Evolutionary conservation across 2,888 invertebrate species (phyloP).

Genomic region (Lissocephala sabroskyi): DNA sequence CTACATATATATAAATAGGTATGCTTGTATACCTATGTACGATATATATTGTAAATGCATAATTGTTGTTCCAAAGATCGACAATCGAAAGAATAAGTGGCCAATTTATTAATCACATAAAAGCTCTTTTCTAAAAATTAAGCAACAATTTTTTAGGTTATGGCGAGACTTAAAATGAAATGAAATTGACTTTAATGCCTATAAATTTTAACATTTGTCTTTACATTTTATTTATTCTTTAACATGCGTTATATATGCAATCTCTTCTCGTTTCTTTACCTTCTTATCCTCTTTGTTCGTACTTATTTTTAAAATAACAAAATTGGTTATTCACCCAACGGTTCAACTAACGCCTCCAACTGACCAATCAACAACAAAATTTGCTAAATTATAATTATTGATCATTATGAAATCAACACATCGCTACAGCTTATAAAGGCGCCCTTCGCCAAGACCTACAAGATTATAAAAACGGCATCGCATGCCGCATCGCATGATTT

Average conservation of each 20-base stretch:
- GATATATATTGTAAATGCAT: too few species aligned
- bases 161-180: constrained; percentile 30
- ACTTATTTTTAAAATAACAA: constrained; percentile 36
- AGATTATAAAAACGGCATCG: constrained; percentile 88
- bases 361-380: constrained; percentile 22
- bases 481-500: constrained; percentile 81
- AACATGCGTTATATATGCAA: constrained; percentile 39
- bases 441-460: constrained; percentile 96
- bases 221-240: constrained; percentile 45
- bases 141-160: constrained; percentile 34
- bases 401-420: constrained; percentile 22
- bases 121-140: constrained; percentile 17
- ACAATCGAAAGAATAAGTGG: too few species aligned
- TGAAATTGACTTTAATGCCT: too few species aligned
- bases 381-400: constrained; percentile 16
- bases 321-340: constrained; percentile 2
- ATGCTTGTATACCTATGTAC: too few species aligned
- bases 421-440: constrained; percentile 93
- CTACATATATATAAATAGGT: too few species aligned
- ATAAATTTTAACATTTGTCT: constrained; percentile 37
- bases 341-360: not conserved
- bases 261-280: constrained; percentile 40
- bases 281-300: constrained; percentile 38
- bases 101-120: too few species aligned
- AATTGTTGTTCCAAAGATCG: too few species aligned